Percentiles rank a stretch among this genome's conserved stretches.
Conservation (phyloP, 2,113 vertebrate genomes). For the human region GRCh38 chr1:74068001-74068500, state of each 20-base stretch:
- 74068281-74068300: neutral
- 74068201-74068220: neutral
- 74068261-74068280: neutral
- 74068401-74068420: neutral
- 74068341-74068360: neutral
- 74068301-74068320: neutral
- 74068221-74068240: neutral
- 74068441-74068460: neutral
- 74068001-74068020: neutral
- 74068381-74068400: neutral
- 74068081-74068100: neutral
- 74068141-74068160: neutral
- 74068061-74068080: neutral
- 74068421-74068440: conserved; percentile 16
- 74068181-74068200: neutral
- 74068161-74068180: neutral
- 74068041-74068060: neutral
- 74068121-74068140: neutral
- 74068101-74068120: neutral
- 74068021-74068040: neutral
- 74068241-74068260: neutral
- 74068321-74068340: neutral
- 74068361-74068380: neutral
- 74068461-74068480: neutral
- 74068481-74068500: neutral